Percentiles rank a stretch among this genome's conserved stretches.
These are phyloP conservation scores for Aplysia californica DNA, from an alignment of 1,140 invertebrate species.

Conservation along the genomic window DNA sequence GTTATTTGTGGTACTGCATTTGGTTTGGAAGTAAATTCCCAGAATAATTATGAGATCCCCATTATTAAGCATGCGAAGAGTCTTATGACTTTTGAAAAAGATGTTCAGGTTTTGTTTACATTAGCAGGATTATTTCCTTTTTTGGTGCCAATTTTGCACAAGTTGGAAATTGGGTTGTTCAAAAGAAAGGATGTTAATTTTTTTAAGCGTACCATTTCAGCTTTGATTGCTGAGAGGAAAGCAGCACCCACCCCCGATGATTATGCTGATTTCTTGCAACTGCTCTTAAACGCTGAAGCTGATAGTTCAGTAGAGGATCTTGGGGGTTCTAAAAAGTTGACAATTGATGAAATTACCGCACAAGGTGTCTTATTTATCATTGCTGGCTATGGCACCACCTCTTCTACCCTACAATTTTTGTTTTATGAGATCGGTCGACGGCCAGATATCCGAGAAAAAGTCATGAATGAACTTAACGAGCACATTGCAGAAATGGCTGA, in stretches of 20 bases:
- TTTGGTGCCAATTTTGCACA: background rate
- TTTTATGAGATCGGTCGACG: slow-evolving; percentile 72
- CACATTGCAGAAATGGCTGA: slow-evolving; percentile 20
- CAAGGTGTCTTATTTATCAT: slow-evolving; percentile 77
- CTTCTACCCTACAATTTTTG: slow-evolving; percentile 71
- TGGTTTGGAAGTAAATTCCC: slow-evolving; percentile 71
- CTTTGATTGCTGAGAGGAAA: background rate
- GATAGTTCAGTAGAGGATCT: background rate
- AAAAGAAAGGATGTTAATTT: background rate
- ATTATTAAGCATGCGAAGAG: slow-evolving; percentile 53
- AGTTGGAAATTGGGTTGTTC: background rate
- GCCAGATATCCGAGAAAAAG: slow-evolving; percentile 35
- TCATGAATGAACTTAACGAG: slow-evolving; percentile 32
- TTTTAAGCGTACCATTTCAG: background rate
- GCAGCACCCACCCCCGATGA: too few species aligned
- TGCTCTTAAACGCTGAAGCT: slow-evolving; percentile 2
- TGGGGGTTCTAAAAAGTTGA: too few species aligned
- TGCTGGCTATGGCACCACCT: slow-evolving; percentile 76
- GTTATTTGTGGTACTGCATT: slow-evolving; percentile 73
- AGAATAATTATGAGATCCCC: slow-evolving; percentile 67
- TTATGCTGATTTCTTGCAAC: slow-evolving; percentile 6
- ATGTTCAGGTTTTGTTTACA: background rate
- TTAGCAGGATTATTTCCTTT: background rate
- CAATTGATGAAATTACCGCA: slow-evolving; percentile 73
- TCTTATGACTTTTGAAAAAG: background rate